Evolutionary conservation across 2,888 invertebrate genomes (phyloP).

Genomic region (Hirtodrosophila trivittata): DNA sequence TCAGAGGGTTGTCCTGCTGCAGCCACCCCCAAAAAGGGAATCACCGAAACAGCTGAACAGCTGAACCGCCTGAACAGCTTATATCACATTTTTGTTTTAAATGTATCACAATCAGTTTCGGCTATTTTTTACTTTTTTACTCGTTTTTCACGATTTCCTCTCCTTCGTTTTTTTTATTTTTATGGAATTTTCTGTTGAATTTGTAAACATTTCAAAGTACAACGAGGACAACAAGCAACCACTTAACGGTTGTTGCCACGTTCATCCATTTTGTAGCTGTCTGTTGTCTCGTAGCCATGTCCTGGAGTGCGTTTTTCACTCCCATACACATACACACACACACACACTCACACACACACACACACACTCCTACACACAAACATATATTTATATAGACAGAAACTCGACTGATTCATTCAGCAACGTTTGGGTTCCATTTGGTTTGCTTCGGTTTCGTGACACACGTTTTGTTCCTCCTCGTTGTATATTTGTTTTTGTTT

Average conservation of each 20-base stretch:
- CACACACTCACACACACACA: background rate
- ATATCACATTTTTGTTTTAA: background rate
- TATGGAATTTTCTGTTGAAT: slow-evolving; percentile 60
- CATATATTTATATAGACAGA: slow-evolving; percentile 26
- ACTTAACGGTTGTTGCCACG: slow-evolving; percentile 79
- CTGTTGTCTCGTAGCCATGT: slow-evolving; percentile 51
- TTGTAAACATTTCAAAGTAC: slow-evolving; percentile 76
- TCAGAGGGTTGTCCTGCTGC: slow-evolving; percentile 22
- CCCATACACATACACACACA: slow-evolving; percentile 8
- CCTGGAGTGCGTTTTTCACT: slow-evolving; percentile 66
- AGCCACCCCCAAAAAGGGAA: slow-evolving; percentile 9
- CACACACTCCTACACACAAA: background rate
- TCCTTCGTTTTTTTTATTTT: background rate
- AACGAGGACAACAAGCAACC: slow-evolving; percentile 76
- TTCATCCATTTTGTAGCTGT: slow-evolving; percentile 70
- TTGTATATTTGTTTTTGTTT: slow-evolving; percentile 20
- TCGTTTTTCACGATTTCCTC: slow-evolving; percentile 17
- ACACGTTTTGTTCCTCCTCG: slow-evolving; percentile 43
- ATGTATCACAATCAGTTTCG: slow-evolving; percentile 38
- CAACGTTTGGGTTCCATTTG: slow-evolving; percentile 40
- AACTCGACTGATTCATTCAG: slow-evolving; percentile 54
- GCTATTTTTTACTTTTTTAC: no score
- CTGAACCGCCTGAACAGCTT: background rate
- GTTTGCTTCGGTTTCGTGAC: slow-evolving; percentile 56
- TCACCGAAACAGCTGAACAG: background rate